These are phyloP conservation scores for Stegastes partitus DNA, from an alignment of 2,113 vertebrate genomes.

Conservation along the genomic window DNA sequence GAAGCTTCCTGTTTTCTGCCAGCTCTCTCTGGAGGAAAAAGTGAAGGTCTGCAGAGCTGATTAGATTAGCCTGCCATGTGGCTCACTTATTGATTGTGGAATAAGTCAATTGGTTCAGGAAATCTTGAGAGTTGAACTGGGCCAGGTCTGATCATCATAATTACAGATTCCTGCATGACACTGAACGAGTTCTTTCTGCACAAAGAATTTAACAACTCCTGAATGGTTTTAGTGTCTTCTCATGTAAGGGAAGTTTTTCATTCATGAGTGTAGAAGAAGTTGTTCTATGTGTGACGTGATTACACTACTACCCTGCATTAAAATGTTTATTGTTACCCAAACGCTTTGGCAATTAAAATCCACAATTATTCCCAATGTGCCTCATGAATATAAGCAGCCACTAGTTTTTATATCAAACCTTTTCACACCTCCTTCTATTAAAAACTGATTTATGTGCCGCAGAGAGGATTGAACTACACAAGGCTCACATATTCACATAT, in stretches of 20 bases:
- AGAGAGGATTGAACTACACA: background rate
- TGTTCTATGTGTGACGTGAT: no score
- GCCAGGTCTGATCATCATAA: conserved; percentile 21
- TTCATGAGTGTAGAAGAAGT: no score
- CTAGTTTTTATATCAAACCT: no score
- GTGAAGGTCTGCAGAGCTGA: conserved; percentile 52
- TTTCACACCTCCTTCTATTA: no score
- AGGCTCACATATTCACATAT: conserved; percentile 13
- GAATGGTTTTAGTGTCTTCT: no score
- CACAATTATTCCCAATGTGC: no score
- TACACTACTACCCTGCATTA: no score
- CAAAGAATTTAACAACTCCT: background rate
- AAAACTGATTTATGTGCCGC: background rate
- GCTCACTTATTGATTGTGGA: conserved; percentile 50
- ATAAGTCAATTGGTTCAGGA: conserved; percentile 36
- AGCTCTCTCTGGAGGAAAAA: conserved; percentile 21
- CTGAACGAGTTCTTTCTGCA: conserved; percentile 4
- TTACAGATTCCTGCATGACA: background rate
- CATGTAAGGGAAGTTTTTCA: no score
- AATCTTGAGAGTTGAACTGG: conserved; percentile 17
- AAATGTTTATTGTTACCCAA: no score
- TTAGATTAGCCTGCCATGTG: conserved; percentile 72
- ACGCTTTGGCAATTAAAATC: no score
- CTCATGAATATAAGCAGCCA: no score
- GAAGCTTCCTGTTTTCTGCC: conserved; percentile 62